These are phyloP conservation scores for Taenioides sp. DNA, from an alignment of 2,797 vertebrate genomes.

Conservation along the genomic window DNA sequence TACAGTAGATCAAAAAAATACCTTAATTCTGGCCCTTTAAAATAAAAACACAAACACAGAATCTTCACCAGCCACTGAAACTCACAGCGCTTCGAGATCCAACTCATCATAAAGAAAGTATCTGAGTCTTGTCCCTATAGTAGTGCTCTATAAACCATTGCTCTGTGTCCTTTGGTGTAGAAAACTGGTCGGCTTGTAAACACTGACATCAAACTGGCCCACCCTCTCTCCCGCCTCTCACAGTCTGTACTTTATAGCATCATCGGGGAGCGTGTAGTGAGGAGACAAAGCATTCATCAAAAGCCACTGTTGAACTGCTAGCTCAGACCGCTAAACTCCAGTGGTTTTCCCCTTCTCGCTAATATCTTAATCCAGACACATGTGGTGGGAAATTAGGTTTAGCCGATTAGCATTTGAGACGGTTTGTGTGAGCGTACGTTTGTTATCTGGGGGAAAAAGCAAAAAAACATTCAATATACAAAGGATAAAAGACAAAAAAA, in stretches of 20 bases:
- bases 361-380: conserved; percentile 79
- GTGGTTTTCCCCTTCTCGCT: conserved; percentile 67
- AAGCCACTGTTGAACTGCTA: conserved; percentile 59
- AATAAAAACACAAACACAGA: too few species aligned
- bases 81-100: background rate
- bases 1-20: too few species aligned
- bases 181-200: conserved; percentile 26
- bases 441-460: background rate
- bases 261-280: conserved; percentile 42
- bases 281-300: conserved; percentile 53
- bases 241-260: conserved; percentile 28
- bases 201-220: conserved; percentile 22
- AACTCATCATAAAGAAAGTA: background rate
- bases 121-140: background rate
- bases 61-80: too few species aligned
- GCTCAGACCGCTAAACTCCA: conserved; percentile 62
- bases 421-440: conserved; percentile 41
- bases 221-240: background rate
- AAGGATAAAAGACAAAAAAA: too few species aligned
- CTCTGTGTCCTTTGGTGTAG: background rate
- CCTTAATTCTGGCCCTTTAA: too few species aligned
- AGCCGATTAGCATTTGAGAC: conserved; percentile 72
- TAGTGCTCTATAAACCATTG: background rate
- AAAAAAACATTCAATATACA: too few species aligned
- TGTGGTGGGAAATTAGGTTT: conserved; percentile 78